Conservation (phyloP, 2,113 vertebrate genomes). For the Oreotrochilus melanogaster region DNA sequence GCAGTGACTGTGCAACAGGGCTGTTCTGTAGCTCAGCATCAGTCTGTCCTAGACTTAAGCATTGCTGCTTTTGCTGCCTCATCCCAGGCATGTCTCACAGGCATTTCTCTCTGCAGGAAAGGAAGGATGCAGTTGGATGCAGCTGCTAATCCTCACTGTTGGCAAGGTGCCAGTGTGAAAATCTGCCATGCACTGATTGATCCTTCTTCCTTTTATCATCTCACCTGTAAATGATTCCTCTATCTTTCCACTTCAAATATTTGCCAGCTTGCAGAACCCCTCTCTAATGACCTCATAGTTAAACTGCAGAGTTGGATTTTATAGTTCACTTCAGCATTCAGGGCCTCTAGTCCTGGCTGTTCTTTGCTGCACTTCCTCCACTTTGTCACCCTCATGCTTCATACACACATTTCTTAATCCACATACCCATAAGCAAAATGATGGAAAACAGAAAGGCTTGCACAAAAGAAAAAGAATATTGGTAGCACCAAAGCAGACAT, state of each 20-base stretch:
- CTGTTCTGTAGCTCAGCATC: neutral
- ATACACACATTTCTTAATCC: neutral
- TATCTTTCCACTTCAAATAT: neutral
- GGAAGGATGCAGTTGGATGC: neutral
- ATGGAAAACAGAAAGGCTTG: neutral
- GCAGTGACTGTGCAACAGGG: neutral
- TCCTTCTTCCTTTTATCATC: neutral
- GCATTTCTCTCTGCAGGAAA: neutral
- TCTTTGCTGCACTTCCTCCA: neutral
- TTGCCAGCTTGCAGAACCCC: neutral
- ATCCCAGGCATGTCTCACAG: neutral
- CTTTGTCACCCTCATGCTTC: neutral
- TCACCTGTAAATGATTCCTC: neutral
- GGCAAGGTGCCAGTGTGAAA: neutral
- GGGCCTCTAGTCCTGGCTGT: neutral
- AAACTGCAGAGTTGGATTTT: neutral
- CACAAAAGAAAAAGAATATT: neutral
- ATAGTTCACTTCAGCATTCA: neutral
- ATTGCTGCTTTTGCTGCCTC: neutral
- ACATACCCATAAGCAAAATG: neutral
- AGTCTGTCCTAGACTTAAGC: neutral
- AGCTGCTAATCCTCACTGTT: neutral
- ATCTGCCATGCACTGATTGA: neutral
- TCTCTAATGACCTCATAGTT: neutral
- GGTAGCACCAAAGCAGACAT: neutral